Evolutionary conservation across 92 coral and sea anemone genomes (phyloP).

Genomic region (Zoanthus sociatus): DNA sequence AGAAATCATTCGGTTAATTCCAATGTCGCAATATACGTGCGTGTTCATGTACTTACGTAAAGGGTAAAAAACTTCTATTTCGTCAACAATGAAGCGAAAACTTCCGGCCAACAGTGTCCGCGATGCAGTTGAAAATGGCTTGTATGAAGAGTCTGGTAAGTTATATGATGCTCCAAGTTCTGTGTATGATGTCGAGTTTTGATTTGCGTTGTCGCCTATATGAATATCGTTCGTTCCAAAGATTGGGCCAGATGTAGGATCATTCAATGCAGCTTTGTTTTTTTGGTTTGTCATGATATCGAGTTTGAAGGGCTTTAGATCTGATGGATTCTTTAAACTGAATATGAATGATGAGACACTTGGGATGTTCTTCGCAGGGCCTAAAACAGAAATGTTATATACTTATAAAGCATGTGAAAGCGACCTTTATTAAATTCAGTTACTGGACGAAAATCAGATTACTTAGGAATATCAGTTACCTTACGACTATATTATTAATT

Average conservation of each 20-base stretch:
- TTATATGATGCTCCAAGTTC: constrained; percentile 10
- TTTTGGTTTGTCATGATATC: neutral
- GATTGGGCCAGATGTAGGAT: constrained; percentile 9
- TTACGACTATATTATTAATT: no score
- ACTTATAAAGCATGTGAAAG: no score
- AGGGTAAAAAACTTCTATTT: constrained; percentile 29
- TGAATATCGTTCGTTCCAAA: constrained; percentile 29
- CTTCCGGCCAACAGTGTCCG: constrained; percentile 37
- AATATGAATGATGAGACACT: constrained; percentile 36
- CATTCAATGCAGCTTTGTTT: neutral
- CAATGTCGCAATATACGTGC: no score
- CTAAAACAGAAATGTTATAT: neutral
- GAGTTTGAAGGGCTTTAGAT: constrained; percentile 38
- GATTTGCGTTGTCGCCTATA: constrained; percentile 27
- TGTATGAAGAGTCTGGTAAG: constrained; percentile 19
- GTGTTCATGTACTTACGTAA: neutral
- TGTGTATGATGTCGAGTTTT: constrained; percentile 1
- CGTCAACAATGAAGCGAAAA: constrained; percentile 24
- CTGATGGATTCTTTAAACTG: constrained; percentile 31
- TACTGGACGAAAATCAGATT: no score
- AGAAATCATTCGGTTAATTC: no score
- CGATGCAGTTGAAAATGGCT: constrained; percentile 16
- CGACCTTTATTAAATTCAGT: no score
- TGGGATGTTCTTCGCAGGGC: neutral
- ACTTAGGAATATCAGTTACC: no score